phyloP scores from a whole-genome alignment of 2,888 invertebrate species.

The Aporophyla nigra region DNA sequence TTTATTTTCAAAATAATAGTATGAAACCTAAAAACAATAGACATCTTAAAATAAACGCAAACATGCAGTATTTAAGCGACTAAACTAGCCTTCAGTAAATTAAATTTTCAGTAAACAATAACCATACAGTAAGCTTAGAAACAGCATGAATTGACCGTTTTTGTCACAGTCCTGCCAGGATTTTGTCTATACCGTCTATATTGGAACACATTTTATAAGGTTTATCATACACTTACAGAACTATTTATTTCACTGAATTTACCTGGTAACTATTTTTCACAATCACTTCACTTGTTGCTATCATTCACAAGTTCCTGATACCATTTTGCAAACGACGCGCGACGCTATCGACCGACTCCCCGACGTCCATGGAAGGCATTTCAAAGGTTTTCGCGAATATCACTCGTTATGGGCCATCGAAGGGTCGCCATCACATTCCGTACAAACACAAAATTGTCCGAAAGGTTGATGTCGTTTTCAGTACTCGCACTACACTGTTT shows the following conservation, averaged over 20 bases:
- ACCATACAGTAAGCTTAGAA: background rate
- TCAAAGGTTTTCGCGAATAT: no score
- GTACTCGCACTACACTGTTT: background rate
- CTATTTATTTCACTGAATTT: no score
- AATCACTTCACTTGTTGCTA: background rate
- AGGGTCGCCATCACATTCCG: no score
- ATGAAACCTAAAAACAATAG: background rate
- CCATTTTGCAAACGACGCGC: no score
- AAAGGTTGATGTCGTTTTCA: background rate
- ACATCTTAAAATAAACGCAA: background rate
- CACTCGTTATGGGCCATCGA: no score
- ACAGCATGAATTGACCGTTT: background rate
- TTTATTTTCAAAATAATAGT: background rate
- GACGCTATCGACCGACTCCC: no score
- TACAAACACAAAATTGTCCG: background rate
- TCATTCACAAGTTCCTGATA: no score
- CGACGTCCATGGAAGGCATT: no score
- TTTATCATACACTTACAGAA: no score
- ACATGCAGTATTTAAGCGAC: background rate
- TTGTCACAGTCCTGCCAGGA: background rate
- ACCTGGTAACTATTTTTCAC: background rate
- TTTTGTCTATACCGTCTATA: background rate
- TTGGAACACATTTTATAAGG: no score
- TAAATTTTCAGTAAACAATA: background rate
- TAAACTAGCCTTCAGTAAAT: background rate